Evolutionary conservation across 1,140 invertebrate genomes (phyloP), one percentile per base, ranked within the genome.

Genomic region (Stratiolaelaps scimitus): DNA sequence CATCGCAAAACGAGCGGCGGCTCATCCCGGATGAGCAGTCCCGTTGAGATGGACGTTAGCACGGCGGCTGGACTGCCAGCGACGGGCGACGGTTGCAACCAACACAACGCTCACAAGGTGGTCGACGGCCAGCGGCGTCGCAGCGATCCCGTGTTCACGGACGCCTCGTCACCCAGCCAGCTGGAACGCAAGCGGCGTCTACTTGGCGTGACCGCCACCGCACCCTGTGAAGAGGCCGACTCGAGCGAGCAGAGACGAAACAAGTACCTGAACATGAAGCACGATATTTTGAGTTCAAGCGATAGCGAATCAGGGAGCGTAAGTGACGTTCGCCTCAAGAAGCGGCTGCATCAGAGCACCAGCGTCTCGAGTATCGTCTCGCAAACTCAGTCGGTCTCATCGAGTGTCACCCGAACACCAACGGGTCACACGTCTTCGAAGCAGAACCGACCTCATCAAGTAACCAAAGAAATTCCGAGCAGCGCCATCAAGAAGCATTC

Each of bases 241-340:
- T 72, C 73, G 65, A 68, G 65, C 47, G 66, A 67, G 34, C 40
- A 64, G 48, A 64, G 40, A 53, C 20, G 66, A 68, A 45, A 43
- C 67, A 65, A 28, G 47, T 68, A 68, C 43, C 30, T 34, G 45
- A 68, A 69, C 66, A 64, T 20, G 6, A 68, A 66, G 43, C 68
- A 43, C 17, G 66, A 66, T 28, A 66, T 40, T 43, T 69, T 70
- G 7, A 74, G 70, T 66, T 70, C 68, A 43, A 75, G 72, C 72
- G 75, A 76, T 26, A 70, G 53, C 65, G 71, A 72, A 20, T 67
- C 66, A 20, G 64, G 44, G 15, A 60, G 53, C 20, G 34, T 34
- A 30, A 28, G 10, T 60, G 26, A 60, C 53, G 53, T 26, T 34
- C 53, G 34, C 53, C 53, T 26, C 26, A 60, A 34, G 15, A 60